phyloP scores from a whole-genome alignment of 1,140 invertebrate genomes.

The Drosophila yakuba region DNA sequence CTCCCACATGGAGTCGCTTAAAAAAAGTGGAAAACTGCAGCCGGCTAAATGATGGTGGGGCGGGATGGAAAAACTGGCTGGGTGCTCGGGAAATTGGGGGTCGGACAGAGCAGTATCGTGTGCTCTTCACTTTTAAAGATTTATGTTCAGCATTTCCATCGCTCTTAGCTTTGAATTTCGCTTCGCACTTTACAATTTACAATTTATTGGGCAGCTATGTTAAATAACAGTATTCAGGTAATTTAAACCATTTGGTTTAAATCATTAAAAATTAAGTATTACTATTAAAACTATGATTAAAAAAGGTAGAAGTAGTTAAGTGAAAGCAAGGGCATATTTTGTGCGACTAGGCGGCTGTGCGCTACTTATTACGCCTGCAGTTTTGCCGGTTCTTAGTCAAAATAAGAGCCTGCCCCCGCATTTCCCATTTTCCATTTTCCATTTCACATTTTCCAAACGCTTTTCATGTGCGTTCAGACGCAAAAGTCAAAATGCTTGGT shows the following conservation, averaged over 20 bases:
- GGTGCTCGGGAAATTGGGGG: conserved; percentile 26
- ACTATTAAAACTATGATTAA: background rate
- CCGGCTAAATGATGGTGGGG: conserved; percentile 23
- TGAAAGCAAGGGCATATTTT: background rate
- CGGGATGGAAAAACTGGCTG: conserved; percentile 13
- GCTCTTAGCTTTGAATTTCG: no score
- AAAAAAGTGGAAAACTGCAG: conserved; percentile 35
- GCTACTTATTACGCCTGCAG: conserved; percentile 36
- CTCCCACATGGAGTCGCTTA: conserved; percentile 17
- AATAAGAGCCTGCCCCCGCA: conserved; percentile 19
- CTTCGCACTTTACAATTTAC: no score
- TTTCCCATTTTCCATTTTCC: conserved; percentile 16
- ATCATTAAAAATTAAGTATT: background rate
- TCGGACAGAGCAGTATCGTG: conserved; percentile 18
- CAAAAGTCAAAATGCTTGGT: conserved; percentile 77
- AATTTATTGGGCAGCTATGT: no score
- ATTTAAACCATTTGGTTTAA: no score
- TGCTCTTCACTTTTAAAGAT: conserved; percentile 38
- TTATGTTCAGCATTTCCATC: conserved; percentile 43
- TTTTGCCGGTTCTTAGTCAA: conserved; percentile 39
- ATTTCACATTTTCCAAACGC: conserved; percentile 45
- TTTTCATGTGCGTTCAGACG: conserved; percentile 74
- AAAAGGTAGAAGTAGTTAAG: background rate
- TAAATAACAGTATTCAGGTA: no score
- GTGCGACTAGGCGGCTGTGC: background rate